Evolutionary conservation across 2,113 vertebrate genomes (phyloP).

Genomic region (Puntigrus tetrazona): DNA sequence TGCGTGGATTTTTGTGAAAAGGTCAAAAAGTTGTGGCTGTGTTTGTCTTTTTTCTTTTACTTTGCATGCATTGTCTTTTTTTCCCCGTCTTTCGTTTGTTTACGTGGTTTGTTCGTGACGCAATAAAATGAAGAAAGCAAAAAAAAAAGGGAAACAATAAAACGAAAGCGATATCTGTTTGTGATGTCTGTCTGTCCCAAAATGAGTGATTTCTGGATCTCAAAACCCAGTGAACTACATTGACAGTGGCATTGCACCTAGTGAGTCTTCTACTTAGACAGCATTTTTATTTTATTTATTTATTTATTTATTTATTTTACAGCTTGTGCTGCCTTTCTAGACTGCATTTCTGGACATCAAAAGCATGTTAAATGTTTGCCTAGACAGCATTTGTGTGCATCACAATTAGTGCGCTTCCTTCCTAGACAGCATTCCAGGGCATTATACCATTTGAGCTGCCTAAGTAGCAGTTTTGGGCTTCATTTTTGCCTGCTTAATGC

Average conservation of each 20-base stretch:
- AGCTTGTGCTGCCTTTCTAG: not conserved
- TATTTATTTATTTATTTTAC: no score
- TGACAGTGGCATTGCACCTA: not conserved
- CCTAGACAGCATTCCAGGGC: not conserved
- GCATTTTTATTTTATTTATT: no score
- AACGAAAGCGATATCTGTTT: not conserved
- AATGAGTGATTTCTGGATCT: not conserved
- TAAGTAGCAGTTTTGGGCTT: not conserved
- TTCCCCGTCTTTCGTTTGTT: not conserved
- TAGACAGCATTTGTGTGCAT: not conserved
- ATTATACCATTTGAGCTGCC: not conserved
- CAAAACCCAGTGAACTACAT: not conserved
- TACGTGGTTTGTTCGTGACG: not conserved
- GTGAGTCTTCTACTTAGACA: not conserved
- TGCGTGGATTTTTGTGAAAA: not conserved
- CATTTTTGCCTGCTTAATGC: not conserved
- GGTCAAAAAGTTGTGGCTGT: not conserved
- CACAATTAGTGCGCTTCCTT: not conserved
- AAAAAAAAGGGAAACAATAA: not conserved
- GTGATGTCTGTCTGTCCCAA: not conserved
- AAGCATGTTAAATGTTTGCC: not conserved
- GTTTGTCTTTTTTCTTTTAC: not conserved
- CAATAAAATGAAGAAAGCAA: not conserved
- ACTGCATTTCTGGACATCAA: not conserved
- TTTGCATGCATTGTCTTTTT: not conserved